These are phyloP conservation scores for Hydrocynus forskahlii DNA, from an alignment of 2,797 vertebrate genomes.

Conservation along the genomic window DNA sequence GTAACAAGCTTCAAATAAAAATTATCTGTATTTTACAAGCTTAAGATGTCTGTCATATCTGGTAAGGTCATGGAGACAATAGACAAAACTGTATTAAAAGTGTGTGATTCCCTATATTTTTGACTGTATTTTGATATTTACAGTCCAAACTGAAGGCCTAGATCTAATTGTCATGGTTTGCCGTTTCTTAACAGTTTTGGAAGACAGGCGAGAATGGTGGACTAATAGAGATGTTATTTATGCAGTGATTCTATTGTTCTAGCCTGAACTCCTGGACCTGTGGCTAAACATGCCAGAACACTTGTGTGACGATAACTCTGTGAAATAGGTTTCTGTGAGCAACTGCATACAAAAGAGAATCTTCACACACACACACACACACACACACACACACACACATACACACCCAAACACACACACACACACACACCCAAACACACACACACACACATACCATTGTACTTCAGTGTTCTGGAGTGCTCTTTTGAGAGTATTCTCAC, in stretches of 20 bases:
- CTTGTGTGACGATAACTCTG: conserved; percentile 15
- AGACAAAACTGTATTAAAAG: too few species aligned
- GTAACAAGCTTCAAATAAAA: too few species aligned
- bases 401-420: conserved; percentile 11
- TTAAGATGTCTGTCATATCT: too few species aligned
- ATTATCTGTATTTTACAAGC: too few species aligned
- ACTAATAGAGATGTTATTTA: conserved; percentile 13
- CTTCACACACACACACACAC: conserved; percentile 4
- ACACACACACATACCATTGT: conserved; percentile 19
- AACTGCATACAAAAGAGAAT: conserved; percentile 31
- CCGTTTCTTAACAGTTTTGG: too few species aligned
- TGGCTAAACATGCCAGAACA: conserved; percentile 4
- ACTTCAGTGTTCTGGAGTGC: conserved; percentile 1
- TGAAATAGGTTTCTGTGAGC: conserved; percentile 29
- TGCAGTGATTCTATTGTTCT: not conserved
- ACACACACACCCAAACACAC: conserved; percentile 16
- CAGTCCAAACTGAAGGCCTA: too few species aligned
- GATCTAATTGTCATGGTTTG: too few species aligned
- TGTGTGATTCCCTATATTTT: too few species aligned
- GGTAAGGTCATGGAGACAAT: too few species aligned
- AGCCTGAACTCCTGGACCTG: not conserved
- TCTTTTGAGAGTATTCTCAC: conserved; percentile 25
- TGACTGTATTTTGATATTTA: too few species aligned
- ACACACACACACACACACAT: conserved; percentile 12
- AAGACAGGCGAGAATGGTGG: not conserved